Evolutionary conservation across 2,797 vertebrate genomes (phyloP), one percentile per base, ranked within the genome.

Genomic region (Premnoplex brunnescens): DNA sequence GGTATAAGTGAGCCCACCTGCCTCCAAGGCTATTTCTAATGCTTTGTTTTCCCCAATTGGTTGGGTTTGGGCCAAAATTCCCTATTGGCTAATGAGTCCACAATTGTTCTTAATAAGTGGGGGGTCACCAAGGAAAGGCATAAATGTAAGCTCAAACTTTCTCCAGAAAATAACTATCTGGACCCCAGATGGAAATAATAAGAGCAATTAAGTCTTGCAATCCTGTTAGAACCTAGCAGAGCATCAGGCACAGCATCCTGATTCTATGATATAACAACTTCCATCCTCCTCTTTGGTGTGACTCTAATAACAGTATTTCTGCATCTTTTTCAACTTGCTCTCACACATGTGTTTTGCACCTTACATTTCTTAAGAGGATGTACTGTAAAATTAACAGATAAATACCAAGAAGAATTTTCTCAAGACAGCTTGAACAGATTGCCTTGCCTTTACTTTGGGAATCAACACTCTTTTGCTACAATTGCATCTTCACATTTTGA

Each of bases 1-100:
- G 6, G 4, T 1, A 0, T 2, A 5, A 81, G 9, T 6, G 0
- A 7, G 0, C 8, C 32, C 41, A n/a, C 2, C 63, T 68, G 44
- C 0, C 27, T 7, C 59, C 37, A 21, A 58, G 39, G 7, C 26
- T 3, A 59, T 67, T 95, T 94, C 43, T 93, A 82, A 11, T 8
- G 15, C 67, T 37, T 6, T 11, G 0, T 30, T 73, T 18, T 16
- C 55, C 23, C 80, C 32, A 5, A 51, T 91, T 95, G 95, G 89
- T 9, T 72, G 46, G 23, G 2, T 30, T 49, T 48, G 55, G 63
- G 60, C 30, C 66, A 44, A 79, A 85, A 77, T 19, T 59, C 41
- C 55, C 55, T 6, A n/a, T 44, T 34, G 41, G 88, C 11, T 32
- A 11, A 51, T 0, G 1, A 43, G 6, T 0, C 32, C 24, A 26